phyloP scores from a whole-genome alignment of 2,888 invertebrate species.

The Sarcophaga subvicina region DNA sequence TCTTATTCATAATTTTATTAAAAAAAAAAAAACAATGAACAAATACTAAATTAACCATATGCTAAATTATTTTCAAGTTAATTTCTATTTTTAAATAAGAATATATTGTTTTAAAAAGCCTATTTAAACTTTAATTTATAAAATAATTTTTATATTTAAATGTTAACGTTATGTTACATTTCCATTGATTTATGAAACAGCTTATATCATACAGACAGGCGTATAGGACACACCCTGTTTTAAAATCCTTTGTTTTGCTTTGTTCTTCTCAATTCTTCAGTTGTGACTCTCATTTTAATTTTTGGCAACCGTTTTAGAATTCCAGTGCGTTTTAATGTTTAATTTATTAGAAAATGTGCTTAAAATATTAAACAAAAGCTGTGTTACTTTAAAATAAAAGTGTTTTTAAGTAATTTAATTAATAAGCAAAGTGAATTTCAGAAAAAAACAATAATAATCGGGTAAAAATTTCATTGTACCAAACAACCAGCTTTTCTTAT shows the following conservation, averaged over 20 bases:
- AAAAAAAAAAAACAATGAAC: background rate
- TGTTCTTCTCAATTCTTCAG: background rate
- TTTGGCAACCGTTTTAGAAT: background rate
- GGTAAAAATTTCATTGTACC: too few relatives aligned
- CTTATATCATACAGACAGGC: too few relatives aligned
- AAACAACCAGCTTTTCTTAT: too few relatives aligned
- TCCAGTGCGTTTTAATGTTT: too few relatives aligned
- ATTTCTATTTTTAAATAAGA: too few relatives aligned
- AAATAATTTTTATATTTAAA: background rate
- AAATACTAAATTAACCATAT: too few relatives aligned
- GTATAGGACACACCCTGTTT: conserved; percentile 4
- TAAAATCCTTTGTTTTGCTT: conserved; percentile 6
- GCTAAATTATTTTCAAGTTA: too few relatives aligned
- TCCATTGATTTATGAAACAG: too few relatives aligned
- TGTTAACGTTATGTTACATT: background rate
- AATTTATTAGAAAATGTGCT: too few relatives aligned
- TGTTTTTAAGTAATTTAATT: background rate
- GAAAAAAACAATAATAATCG: too few relatives aligned
- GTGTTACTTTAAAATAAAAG: background rate
- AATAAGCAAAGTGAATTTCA: too few relatives aligned
- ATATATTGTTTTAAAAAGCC: background rate
- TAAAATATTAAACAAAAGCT: too few relatives aligned
- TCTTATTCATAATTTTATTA: background rate
- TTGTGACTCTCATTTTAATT: background rate
- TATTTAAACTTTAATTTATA: background rate